These are phyloP conservation scores for Smithornis capensis DNA, from an alignment of 2,113 vertebrate species.

Conservation along the genomic window DNA sequence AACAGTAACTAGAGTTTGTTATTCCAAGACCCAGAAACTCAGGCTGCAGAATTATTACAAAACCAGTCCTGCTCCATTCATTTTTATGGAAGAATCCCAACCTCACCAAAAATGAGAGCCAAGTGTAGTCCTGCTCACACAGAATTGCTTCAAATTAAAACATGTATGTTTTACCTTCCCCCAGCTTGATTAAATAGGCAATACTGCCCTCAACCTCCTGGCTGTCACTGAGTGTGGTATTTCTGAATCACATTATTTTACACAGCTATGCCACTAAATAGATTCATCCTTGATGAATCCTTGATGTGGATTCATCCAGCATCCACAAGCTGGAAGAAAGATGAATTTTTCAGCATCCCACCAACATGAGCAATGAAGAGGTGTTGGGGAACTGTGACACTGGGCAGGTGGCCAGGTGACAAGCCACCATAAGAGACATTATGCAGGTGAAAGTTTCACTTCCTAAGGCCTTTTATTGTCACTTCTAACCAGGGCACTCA, in stretches of 20 bases:
- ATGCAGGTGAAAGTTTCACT: neutral
- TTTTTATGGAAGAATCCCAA: neutral
- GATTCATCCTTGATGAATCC: accelerated
- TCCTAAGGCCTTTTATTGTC: neutral
- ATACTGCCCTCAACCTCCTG: neutral
- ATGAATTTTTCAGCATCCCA: neutral
- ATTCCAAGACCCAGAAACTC: neutral
- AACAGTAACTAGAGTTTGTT: neutral
- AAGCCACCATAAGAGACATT: accelerated
- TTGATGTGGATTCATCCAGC: too few species aligned
- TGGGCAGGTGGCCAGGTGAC: neutral
- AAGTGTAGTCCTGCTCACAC: neutral
- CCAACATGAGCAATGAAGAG: neutral
- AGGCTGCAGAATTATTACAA: neutral
- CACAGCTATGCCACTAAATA: neutral
- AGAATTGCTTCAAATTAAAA: neutral
- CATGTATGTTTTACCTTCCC: neutral
- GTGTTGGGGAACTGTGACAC: neutral
- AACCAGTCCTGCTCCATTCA: neutral
- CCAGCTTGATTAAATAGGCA: neutral
- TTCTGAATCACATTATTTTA: neutral
- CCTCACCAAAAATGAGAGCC: neutral
- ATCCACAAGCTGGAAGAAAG: neutral
- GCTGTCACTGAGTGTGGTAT: neutral
- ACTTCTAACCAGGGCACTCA: neutral